Conservation (phyloP, 1,140 invertebrate genomes). For the Aleiodes sp. region DNA sequence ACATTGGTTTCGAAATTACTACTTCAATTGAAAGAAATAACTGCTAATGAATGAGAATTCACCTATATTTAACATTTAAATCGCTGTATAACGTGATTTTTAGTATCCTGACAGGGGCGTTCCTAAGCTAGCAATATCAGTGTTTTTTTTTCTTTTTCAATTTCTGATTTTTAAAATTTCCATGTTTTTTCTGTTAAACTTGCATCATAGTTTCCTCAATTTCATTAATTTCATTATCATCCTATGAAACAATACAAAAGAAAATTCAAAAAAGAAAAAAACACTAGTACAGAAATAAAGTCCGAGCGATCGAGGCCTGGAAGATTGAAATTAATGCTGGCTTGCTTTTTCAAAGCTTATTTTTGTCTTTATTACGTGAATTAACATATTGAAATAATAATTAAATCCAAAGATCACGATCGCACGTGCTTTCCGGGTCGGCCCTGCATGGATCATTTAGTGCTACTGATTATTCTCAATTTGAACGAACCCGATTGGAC, state of each 20-base stretch:
- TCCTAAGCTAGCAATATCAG: constrained; percentile 50
- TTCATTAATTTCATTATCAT: constrained; percentile 13
- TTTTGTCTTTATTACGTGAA: neutral
- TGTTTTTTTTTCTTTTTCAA: constrained; percentile 10
- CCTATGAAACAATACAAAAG: neutral
- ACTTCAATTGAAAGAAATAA: neutral
- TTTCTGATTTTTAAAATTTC: neutral
- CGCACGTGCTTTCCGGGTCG: constrained; percentile 60
- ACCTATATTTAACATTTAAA: constrained; percentile 6
- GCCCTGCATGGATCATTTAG: constrained; percentile 63
- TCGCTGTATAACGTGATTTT: constrained; percentile 9
- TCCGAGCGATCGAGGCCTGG: neutral
- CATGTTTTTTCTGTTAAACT: neutral
- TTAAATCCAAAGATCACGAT: constrained; percentile 41
- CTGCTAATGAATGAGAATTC: constrained; percentile 20
- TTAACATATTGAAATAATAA: neutral
- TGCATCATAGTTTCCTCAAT: neutral
- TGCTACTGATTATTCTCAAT: constrained; percentile 24
- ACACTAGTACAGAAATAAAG: neutral
- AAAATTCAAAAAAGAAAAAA: neutral
- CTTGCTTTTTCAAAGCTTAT: constrained; percentile 41
- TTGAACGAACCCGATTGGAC: constrained; percentile 23
- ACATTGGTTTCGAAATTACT: constrained; percentile 17
- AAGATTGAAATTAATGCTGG: constrained; percentile 32
- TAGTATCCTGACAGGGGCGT: constrained; percentile 51